Conservation (phyloP, 1,140 invertebrate species). For the Meloidogyne exigua region DNA sequence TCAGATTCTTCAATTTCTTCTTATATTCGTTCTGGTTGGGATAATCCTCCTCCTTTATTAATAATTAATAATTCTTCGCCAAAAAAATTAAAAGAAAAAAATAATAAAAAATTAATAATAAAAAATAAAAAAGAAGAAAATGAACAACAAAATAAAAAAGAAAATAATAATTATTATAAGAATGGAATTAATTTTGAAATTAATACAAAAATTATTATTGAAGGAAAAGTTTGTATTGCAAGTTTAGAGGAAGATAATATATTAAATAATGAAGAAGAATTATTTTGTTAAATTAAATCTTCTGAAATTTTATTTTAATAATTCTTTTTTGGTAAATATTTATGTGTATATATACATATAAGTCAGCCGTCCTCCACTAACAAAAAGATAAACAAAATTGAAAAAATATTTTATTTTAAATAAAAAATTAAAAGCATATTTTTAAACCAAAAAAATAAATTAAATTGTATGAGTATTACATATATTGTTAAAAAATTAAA, state of each 20-base stretch:
- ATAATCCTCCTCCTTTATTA: neutral
- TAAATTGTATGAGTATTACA: no score
- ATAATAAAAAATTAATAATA: neutral
- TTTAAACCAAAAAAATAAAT: no score
- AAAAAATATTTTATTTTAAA: no score
- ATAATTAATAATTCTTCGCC: neutral
- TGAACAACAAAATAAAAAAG: neutral
- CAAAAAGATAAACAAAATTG: no score
- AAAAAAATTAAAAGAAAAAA: no score
- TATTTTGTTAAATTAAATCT: neutral
- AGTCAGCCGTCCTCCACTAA: no score
- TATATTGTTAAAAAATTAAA: no score
- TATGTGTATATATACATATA: no score
- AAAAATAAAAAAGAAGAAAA: constrained; percentile 5
- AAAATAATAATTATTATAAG: no score
- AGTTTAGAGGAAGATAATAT: neutral
- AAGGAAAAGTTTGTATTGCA: neutral
- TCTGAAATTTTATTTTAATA: neutral
- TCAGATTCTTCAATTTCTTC: neutral
- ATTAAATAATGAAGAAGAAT: neutral
- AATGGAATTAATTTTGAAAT: neutral
- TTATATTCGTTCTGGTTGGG: neutral
- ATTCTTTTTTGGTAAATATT: neutral
- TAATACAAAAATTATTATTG: neutral
- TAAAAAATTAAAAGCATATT: no score